phyloP scores from a whole-genome alignment of 2,113 vertebrate genomes.

The Plecturocebus donacophilus region DNA sequence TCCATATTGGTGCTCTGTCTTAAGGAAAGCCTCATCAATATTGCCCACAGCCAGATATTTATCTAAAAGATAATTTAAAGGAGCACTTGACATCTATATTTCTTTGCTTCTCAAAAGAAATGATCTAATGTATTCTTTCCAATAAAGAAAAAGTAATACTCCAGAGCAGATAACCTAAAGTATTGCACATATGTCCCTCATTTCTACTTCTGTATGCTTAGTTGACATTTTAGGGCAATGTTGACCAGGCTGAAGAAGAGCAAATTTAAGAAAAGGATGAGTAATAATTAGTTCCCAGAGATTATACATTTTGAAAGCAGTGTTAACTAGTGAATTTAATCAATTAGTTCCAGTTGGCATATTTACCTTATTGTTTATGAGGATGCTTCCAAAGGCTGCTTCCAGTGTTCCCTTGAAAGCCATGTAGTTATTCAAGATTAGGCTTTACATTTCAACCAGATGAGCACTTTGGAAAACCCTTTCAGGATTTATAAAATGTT shows the following conservation, averaged over 20 bases:
- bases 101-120: constrained; percentile 56
- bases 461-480: constrained; percentile 15
- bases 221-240: constrained; percentile 26
- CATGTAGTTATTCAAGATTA: background rate
- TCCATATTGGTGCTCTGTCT: background rate
- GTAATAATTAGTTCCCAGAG: constrained; percentile 20
- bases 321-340: constrained; percentile 57
- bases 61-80: constrained; percentile 28
- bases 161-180: background rate
- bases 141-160: background rate
- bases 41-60: background rate
- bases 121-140: constrained; percentile 18
- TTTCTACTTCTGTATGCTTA: background rate
- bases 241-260: background rate
- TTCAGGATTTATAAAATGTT: constrained; percentile 34
- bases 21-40: constrained; percentile 13
- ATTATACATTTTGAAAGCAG: constrained; percentile 46
- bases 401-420: background rate
- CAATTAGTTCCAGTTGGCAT: constrained; percentile 58
- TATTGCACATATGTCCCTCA: background rate
- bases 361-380: constrained; percentile 51
- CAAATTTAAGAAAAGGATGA: constrained; percentile 26
- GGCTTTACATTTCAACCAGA: constrained; percentile 10
- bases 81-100: background rate
- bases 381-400: constrained; percentile 21